phyloP scores from a whole-genome alignment of 1,140 invertebrate species.

The Drosophila melanica region DNA sequence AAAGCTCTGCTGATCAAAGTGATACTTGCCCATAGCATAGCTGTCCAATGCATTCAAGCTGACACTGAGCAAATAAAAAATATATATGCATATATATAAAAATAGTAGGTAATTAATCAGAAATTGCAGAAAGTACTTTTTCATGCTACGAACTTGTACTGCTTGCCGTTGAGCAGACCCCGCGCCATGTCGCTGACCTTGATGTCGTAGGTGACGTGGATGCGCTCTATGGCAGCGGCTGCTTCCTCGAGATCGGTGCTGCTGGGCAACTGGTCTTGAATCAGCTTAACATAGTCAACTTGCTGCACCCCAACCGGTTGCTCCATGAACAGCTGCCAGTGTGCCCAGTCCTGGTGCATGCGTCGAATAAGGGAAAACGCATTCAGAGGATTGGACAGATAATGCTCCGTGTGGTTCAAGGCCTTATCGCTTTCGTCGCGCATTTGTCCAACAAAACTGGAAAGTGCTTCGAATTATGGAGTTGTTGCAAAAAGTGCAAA shows the following conservation, averaged over 20 bases:
- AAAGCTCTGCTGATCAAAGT: conserved; percentile 48
- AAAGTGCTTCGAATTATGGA: not conserved
- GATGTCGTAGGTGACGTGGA: conserved; percentile 97
- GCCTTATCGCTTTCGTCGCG: conserved; percentile 90
- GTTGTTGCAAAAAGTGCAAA: too few species aligned
- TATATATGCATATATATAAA: too few species aligned
- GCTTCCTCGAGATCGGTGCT: conserved; percentile 96
- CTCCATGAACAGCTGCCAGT: conserved; percentile 62
- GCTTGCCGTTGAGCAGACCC: conserved; percentile 93
- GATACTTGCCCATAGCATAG: conserved; percentile 55
- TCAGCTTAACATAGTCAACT: conserved; percentile 88
- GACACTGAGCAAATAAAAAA: conserved; percentile 24
- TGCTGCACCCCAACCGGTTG: conserved; percentile 74
- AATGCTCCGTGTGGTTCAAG: conserved; percentile 87
- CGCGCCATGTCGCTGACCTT: conserved; percentile 93
- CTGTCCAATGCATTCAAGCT: conserved; percentile 45
- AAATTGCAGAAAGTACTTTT: not conserved
- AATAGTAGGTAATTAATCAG: not conserved
- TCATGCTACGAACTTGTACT: conserved; percentile 87
- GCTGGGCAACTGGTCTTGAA: conserved; percentile 90
- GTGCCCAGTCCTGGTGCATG: conserved; percentile 68
- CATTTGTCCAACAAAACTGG: conserved; percentile 43
- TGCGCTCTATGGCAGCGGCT: conserved; percentile 93
- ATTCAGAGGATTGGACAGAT: conserved; percentile 72
- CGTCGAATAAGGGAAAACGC: conserved; percentile 67